Evolutionary conservation across 2,888 invertebrate genomes (phyloP), one percentile per base, ranked within the genome.

Genomic region (Scaptomyza reducta): DNA sequence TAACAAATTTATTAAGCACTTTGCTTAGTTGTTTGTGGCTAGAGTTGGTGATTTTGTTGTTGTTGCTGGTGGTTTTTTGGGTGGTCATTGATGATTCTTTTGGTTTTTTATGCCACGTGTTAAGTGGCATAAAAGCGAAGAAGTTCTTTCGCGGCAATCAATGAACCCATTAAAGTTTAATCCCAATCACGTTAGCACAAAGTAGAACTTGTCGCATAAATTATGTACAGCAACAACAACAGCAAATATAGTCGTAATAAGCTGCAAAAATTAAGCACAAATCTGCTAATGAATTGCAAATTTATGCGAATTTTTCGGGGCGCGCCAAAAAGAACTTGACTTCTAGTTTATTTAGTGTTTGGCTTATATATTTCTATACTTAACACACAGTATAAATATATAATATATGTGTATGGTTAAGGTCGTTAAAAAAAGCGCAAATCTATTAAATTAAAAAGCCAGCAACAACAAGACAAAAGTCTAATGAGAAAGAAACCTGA

Each of bases 1-100:
- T 77, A 82, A 84, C 84, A 89, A 89, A 89, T 89, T 87, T 89
- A 89, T 89, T 81, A 86, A 85, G 77, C 86, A 82, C 77, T 77
- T 76, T 77, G 72, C 55, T 67, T 40, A 50, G 76, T 38, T 55
- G 46, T 35, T 61, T 46, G 46, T 55, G 13, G 25, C 16, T 18
- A 13, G 11, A 2, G 18, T 44, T 42, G 53, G 40, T 27, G 51
- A 51, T 65, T 59, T 46, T 33, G 18, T 44, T 42, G 53, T 42
- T 27, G 51, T 55, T 65, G 61, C 46, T 33, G 31, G 10, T 53
- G 33, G 10, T 41, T 54, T 54, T 55, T 59, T 74, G 74, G 63
- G 66, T 65, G 56, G 51, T 58, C 83, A 83, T 80, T 86, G 87
- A 86, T 82, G 84, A 72, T 86, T 81, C 63, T 68, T 44, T 67